These are phyloP conservation scores for Colletes latitarsis DNA, from an alignment of 1,140 invertebrate genomes.

Conservation along the genomic window DNA sequence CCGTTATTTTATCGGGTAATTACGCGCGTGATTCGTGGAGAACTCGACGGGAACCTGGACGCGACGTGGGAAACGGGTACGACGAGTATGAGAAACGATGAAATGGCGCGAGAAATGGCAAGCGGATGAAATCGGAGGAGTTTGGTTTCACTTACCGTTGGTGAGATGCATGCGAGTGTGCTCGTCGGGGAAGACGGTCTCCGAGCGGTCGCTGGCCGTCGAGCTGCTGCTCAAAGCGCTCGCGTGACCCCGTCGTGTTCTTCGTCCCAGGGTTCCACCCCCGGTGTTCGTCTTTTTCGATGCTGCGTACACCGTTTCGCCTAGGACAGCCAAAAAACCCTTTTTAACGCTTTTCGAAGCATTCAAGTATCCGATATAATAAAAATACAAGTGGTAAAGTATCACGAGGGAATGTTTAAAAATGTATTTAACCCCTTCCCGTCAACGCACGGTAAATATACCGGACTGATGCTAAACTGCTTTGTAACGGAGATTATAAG, in stretches of 20 bases:
- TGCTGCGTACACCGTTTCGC: constrained; percentile 80
- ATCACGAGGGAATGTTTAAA: too few relatives aligned
- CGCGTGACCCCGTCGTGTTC: constrained; percentile 71
- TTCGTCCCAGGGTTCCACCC: constrained; percentile 69
- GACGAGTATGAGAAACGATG: not conserved
- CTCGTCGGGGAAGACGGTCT: constrained; percentile 71
- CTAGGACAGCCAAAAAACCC: constrained; percentile 59
- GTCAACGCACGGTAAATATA: too few relatives aligned
- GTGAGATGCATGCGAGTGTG: constrained; percentile 72
- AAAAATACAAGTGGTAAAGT: too few relatives aligned
- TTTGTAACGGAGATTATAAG: too few relatives aligned
- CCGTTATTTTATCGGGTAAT: constrained; percentile 17
- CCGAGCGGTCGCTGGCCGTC: constrained; percentile 73
- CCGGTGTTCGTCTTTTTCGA: constrained; percentile 76
- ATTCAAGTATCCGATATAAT: not conserved
- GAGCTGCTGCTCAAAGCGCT: constrained; percentile 73
- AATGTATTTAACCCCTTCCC: too few relatives aligned
- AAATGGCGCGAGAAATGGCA: not conserved
- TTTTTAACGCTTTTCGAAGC: constrained; percentile 42
- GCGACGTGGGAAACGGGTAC: not conserved
- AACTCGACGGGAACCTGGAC: not conserved
- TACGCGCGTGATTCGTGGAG: not conserved
- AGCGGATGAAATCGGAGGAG: not conserved
- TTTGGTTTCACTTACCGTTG: constrained; percentile 63
- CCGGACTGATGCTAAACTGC: too few relatives aligned